Evolutionary conservation across 2,797 vertebrate species (phyloP).

Genomic region (Enteromius unitaeniatus): DNA sequence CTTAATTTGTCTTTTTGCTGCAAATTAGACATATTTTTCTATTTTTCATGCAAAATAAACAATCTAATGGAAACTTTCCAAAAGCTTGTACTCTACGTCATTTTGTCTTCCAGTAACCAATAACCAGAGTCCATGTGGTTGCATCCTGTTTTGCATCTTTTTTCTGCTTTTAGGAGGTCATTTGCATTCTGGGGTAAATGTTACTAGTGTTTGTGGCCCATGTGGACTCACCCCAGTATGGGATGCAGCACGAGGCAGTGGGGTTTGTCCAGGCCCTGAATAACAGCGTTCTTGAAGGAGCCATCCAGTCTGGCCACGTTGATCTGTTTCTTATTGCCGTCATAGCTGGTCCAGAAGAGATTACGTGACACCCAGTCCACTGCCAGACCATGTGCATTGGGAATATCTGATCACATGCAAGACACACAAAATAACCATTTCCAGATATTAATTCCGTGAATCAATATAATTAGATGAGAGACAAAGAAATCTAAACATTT

Average conservation of each 20-base stretch:
- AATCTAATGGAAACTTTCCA: background rate
- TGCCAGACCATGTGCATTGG: conserved; percentile 84
- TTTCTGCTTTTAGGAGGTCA: background rate
- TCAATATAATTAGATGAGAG: background rate
- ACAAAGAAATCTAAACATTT: background rate
- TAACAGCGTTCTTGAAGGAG: conserved; percentile 95
- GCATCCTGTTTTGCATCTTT: conserved; percentile 8
- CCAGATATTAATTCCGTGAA: background rate
- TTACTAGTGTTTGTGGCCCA: background rate
- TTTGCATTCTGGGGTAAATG: background rate
- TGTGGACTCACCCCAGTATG: conserved; percentile 81
- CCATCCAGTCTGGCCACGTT: conserved; percentile 94
- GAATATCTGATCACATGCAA: conserved; percentile 74
- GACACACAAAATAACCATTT: background rate
- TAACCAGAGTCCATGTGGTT: conserved; percentile 34
- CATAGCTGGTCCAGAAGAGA: conserved; percentile 89
- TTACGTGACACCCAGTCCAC: conserved; percentile 90
- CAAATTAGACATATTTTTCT: background rate
- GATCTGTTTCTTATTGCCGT: conserved; percentile 95
- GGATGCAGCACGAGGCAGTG: conserved; percentile 93
- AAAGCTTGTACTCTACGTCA: conserved; percentile 52
- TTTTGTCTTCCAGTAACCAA: conserved; percentile 61
- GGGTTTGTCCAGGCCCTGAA: conserved; percentile 94
- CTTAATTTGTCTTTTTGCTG: background rate
- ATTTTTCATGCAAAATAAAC: background rate